These are phyloP conservation scores for Synanceia verrucosa DNA, from an alignment of 2,797 vertebrate species.

Conservation along the genomic window DNA sequence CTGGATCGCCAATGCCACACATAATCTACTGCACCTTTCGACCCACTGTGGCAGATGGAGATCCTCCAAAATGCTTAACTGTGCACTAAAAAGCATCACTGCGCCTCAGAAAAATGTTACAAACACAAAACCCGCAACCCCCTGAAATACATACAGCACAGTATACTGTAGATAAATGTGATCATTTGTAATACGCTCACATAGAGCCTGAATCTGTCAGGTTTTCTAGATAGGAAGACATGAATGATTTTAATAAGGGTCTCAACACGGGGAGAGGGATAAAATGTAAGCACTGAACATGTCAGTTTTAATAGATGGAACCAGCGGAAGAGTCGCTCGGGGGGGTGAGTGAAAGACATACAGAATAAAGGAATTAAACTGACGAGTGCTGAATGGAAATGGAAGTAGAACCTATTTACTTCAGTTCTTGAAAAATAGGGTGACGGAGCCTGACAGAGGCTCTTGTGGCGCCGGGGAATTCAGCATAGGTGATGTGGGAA, in stretches of 20 bases:
- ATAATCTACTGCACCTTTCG: slow-evolving; percentile 18
- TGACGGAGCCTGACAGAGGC: slow-evolving; percentile 51
- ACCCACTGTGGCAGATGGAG: not conserved
- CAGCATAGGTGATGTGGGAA: slow-evolving; percentile 59
- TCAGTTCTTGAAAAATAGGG: slow-evolving; percentile 47
- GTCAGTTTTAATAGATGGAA: slow-evolving; percentile 52
- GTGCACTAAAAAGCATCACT: slow-evolving; percentile 5
- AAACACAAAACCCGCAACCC: slow-evolving; percentile 15
- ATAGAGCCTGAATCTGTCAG: slow-evolving; percentile 38
- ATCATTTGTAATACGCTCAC: slow-evolving; percentile 34
- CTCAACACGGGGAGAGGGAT: slow-evolving; percentile 28
- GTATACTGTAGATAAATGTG: slow-evolving; percentile 10
- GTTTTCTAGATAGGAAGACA: slow-evolving; percentile 16
- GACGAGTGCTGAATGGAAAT: slow-evolving; percentile 55
- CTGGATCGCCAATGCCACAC: slow-evolving; percentile 35
- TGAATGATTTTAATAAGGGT: slow-evolving; percentile 41
- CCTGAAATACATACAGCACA: not conserved
- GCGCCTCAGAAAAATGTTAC: slow-evolving; percentile 8
- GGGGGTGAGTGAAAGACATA: slow-evolving; percentile 34
- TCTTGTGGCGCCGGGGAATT: slow-evolving; percentile 46
- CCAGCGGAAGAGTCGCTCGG: slow-evolving; percentile 26
- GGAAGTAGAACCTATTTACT: slow-evolving; percentile 62
- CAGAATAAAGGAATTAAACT: slow-evolving; percentile 54
- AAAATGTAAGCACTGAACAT: slow-evolving; percentile 38
- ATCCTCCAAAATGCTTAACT: slow-evolving; percentile 17